Base-by-base conservation (phyloP, 2,888 invertebrate species). In the Merodon equestris region DNA sequence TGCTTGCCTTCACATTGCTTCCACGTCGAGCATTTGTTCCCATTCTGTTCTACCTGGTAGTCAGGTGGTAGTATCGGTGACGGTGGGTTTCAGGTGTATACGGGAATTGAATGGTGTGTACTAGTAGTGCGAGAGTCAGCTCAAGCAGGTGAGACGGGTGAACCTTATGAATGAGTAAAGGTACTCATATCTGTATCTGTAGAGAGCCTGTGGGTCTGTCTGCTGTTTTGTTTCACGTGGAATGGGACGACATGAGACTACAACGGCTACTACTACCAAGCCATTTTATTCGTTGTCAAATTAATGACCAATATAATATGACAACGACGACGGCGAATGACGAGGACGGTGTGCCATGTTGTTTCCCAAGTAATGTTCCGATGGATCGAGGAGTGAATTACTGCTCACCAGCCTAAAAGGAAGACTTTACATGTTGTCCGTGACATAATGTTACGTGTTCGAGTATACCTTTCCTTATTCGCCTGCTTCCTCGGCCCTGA, bases 261-360 rank as follows among this genome's bases (percentile, higher is more conserved):
- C 27, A 27, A 27, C 27, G 27, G 7, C 27, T 27, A 27, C 27
- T 58, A 77, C 51, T 61, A 72, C 67, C 63, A n/a, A n/a, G n/a
- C n/a, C n/a, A 27, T 7, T 27, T 27, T 7, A 27, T 67, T 63
- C 34, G 68, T 70, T 74, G 74, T 79, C 79, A 79, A 74, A 79
- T 79, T 79, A 74, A 74, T 79, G 79, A 74, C 74, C 73, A 79
- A 79, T 79, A 74, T 74, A 79, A 74, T 73, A 74, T 70, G 64
- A 72, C 44, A 34, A 63, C 19, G 56, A 61, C 56, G 77, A 73
- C 73, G 79, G 73, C 54, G 68, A 68, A 73, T 79, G 79, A 79
- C 60, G 68, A 73, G 47, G 68, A 79, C 64, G 79, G 79, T 73
- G 79, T 79, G 79, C 79, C 68, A 79, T 74, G 79, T 68, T 79